phyloP scores from a whole-genome alignment of 1,140 invertebrate genomes.

The Ooceraea biroi region DNA sequence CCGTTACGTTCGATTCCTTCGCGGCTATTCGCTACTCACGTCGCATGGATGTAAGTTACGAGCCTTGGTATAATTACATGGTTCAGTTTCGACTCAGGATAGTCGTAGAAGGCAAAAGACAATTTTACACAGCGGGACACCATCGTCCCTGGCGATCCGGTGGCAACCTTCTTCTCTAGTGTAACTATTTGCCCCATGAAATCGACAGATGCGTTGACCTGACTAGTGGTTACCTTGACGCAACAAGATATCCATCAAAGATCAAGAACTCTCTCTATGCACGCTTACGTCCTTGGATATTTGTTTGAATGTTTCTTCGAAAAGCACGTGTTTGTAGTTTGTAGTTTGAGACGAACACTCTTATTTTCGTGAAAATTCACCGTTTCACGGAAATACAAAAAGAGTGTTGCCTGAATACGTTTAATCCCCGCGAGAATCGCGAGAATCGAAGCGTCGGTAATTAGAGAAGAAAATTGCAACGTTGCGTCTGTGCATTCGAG shows the following conservation, averaged over 20 bases:
- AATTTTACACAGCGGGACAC: constrained; percentile 86
- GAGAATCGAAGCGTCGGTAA: too few species aligned
- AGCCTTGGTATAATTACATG: constrained; percentile 85
- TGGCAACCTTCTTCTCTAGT: constrained; percentile 77
- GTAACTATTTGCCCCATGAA: constrained; percentile 79
- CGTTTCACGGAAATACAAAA: too few species aligned
- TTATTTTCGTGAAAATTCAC: too few species aligned
- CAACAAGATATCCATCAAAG: constrained; percentile 71
- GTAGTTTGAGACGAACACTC: too few species aligned
- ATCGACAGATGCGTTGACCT: constrained; percentile 79
- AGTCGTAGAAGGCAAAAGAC: constrained; percentile 85
- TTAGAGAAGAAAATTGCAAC: too few species aligned
- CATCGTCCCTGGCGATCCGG: constrained; percentile 74
- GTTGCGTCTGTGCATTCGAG: too few species aligned
- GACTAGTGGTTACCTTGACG: constrained; percentile 53
- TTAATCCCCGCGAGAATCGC: too few species aligned
- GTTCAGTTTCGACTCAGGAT: constrained; percentile 76
- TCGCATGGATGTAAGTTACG: constrained; percentile 82
- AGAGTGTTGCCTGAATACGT: too few species aligned
- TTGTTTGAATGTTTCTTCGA: constrained; percentile 13
- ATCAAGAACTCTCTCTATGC: constrained; percentile 72
- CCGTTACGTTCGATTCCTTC: constrained; percentile 72
- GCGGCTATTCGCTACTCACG: constrained; percentile 61
- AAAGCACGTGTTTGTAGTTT: constrained; percentile 32
- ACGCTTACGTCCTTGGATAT: constrained; percentile 28